These are phyloP conservation scores for Dorcus parallelipipedus DNA, from an alignment of 2,888 invertebrate species.

Conservation along the genomic window DNA sequence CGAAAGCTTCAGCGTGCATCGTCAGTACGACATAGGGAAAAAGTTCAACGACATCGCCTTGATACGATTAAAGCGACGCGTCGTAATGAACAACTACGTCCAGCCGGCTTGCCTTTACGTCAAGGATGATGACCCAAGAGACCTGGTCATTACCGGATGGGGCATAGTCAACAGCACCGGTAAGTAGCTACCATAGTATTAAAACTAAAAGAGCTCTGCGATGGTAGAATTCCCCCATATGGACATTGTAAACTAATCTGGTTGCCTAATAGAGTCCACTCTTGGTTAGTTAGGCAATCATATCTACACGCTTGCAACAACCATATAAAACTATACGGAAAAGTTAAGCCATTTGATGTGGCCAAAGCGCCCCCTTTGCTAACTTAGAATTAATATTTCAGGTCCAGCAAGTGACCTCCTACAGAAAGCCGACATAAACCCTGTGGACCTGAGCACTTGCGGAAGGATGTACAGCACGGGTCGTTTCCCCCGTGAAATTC, in stretches of 20 bases:
- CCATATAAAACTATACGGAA: no score
- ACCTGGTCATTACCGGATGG: conserved; percentile 49
- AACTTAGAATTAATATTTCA: background rate
- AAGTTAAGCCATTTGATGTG: no score
- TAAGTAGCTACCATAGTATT: background rate
- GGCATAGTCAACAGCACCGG: conserved; percentile 31
- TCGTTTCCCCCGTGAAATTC: conserved; percentile 22
- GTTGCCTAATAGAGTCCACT: no score
- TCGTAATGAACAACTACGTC: conserved; percentile 35
- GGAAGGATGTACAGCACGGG: background rate
- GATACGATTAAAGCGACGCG: conserved; percentile 37
- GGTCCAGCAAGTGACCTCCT: conserved; percentile 12
- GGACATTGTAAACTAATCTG: no score
- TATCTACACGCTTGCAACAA: no score
- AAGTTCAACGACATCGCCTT: conserved; percentile 49
- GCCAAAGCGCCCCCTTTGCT: no score
- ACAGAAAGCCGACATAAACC: conserved; percentile 28
- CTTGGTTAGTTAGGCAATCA: no score
- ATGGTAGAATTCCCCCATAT: no score
- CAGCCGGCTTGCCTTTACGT: conserved; percentile 52
- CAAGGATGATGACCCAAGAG: conserved; percentile 31
- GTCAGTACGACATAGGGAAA: conserved; percentile 38
- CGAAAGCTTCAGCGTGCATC: conserved; percentile 38
- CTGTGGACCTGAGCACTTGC: conserved; percentile 19
- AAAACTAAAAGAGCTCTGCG: no score